Evolutionary conservation across 2,113 vertebrate species (phyloP), one percentile per base, ranked within the genome.

Genomic region (Stercorarius parasiticus): DNA sequence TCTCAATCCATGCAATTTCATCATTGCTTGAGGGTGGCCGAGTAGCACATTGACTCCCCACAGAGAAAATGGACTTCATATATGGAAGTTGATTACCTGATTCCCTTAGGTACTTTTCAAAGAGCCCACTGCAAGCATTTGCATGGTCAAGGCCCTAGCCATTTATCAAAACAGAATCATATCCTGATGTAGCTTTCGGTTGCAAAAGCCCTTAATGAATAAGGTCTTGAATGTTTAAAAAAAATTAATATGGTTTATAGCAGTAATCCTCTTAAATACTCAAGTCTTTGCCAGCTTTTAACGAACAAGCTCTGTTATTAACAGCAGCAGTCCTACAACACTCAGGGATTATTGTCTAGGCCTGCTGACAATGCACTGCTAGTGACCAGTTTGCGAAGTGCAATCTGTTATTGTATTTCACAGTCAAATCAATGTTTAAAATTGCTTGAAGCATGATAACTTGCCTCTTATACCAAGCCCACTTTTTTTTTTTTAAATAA

Each of bases 211-310:
- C 42, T 97, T 97, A 97, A 95, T 96, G 93, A 97, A 94, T 86
- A 95, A 84, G 58, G 74, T 67, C 90, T 95, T 93, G 94, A 97
- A 98, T 94, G 64, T 93, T 96, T 96, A 70, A 96, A 95, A 96
- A 97, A 97, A 97, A 96, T 86, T 97, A 98, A 95, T 96, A 96
- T 96, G 92, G 93, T 98, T 98, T 98, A 97, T 97, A 97, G 93
- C 93, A 97, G 96, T 98, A 98, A 98, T 98, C 97, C 97, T 98
- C 97, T 98, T 98, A 98, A 98, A 97, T 97, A 98, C 94, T 96
- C 86, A 6, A 97, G 93, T 96, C 95, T 97, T 96, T 97, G 96
- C 95, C 98, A 98, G 97, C 95, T 98, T 98, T 97, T 97, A 98
- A 95, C 98, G 98, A 98, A 98, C 97, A 97, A 98, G 95, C 95